Conservation (phyloP, 2,888 invertebrate genomes). For the Drosophila siamana region DNA sequence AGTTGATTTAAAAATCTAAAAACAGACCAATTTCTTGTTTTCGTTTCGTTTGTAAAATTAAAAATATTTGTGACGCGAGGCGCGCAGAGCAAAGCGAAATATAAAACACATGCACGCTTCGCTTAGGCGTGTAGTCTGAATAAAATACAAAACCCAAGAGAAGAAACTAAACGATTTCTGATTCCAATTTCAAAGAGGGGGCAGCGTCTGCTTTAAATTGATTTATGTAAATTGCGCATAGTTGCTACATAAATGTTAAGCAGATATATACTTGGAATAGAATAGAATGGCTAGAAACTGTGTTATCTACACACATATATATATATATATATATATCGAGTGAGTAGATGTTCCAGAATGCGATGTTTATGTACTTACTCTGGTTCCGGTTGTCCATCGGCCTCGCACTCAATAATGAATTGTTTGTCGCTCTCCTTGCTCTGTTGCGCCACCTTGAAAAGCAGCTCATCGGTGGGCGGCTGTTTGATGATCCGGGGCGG, state of each 20-base stretch:
- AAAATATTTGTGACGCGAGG: conserved; percentile 51
- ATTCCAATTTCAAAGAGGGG: conserved; percentile 29
- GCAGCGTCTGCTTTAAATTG: conserved; percentile 57
- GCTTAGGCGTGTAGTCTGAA: no score
- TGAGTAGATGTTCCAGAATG: conserved; percentile 1
- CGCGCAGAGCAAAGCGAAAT: conserved; percentile 18
- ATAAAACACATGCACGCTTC: conserved; percentile 12
- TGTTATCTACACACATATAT: conserved; percentile 14
- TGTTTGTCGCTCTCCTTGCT: conserved; percentile 95
- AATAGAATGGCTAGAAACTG: conserved; percentile 1
- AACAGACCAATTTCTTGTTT: conserved; percentile 27
- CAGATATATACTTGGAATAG: conserved; percentile 12
- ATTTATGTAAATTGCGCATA: conserved; percentile 58
- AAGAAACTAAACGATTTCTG: conserved; percentile 27
- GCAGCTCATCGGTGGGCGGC: conserved; percentile 95
- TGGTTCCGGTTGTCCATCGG: conserved; percentile 97
- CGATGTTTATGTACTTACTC: conserved; percentile 88
- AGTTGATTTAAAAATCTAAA: conserved; percentile 11
- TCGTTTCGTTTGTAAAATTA: conserved; percentile 30
- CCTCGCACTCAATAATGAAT: conserved; percentile 98
- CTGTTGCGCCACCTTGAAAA: conserved; percentile 94
- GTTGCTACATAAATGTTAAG: background rate
- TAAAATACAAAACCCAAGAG: no score
- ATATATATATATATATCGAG: no score
- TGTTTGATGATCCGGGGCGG: conserved; percentile 97